Evolutionary conservation across 2,113 vertebrate species (phyloP).

Genomic region (Menura novaehollandiae): DNA sequence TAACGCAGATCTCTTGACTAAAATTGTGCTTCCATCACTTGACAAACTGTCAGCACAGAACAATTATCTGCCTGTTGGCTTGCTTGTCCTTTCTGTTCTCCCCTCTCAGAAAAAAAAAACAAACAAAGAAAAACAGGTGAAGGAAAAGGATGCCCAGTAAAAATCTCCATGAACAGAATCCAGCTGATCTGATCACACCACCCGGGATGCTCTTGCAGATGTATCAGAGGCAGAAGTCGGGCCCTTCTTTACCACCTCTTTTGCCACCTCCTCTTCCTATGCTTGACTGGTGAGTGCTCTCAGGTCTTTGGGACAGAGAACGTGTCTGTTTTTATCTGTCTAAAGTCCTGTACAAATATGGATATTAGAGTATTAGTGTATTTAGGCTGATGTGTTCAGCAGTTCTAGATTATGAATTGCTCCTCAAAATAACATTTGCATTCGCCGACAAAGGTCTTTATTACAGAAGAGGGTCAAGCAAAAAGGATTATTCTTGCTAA

Average conservation of each 20-base stretch:
- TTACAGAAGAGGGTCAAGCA: conserved; percentile 36
- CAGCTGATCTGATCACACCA: not conserved
- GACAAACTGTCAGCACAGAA: conserved; percentile 36
- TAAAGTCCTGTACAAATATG: conserved; percentile 33
- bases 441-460: conserved; percentile 4
- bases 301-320: not conserved
- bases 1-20: not conserved
- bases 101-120: not conserved
- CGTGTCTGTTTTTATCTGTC: not conserved
- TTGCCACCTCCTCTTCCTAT: not conserved
- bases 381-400: conserved; percentile 26
- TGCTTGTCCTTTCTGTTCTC: not conserved
- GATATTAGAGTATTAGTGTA: conserved; percentile 15
- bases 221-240: not conserved
- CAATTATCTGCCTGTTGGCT: conserved; percentile 20
- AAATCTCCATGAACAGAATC: not conserved
- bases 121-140: not conserved
- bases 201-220: not conserved
- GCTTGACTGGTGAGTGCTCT: not conserved
- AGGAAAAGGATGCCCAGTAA: not conserved
- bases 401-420: conserved; percentile 31
- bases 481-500: conserved; percentile 58
- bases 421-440: conserved; percentile 41
- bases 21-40: conserved; percentile 19
- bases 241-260: not conserved